Conservation (phyloP, 2,888 invertebrate genomes). For the Sipha maydis region DNA sequence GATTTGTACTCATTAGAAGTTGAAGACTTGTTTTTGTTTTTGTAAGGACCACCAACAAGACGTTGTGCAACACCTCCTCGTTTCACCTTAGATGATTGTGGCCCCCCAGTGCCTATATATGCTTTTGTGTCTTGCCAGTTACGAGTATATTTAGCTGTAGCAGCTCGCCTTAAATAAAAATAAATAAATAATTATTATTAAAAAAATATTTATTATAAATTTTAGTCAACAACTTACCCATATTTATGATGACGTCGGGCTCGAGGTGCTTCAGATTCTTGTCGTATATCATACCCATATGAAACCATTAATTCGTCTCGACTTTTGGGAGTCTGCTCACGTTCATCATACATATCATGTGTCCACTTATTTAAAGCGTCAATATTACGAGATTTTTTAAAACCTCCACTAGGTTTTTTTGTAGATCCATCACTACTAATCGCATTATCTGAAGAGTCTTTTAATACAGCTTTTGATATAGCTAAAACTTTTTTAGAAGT, state of each 20-base stretch:
- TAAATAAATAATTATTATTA: not conserved
- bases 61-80: not conserved
- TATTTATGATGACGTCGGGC: conserved; percentile 86
- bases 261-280: conserved; percentile 90
- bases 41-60: not conserved
- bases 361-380: conserved; percentile 78
- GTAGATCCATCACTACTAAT: not conserved
- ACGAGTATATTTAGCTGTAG: conserved; percentile 85
- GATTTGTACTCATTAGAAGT: conserved; percentile 2
- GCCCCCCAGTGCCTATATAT: conserved; percentile 69
- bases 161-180: conserved; percentile 77
- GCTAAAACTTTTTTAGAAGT: conserved; percentile 54
- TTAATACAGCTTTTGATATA: conserved; percentile 15
- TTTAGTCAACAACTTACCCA: conserved; percentile 72
- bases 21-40: conserved; percentile 15
- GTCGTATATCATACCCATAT: conserved; percentile 94
- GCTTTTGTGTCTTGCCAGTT: conserved; percentile 95
- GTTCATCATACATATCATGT: conserved; percentile 86
- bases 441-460: not conserved
- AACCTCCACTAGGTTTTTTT: not conserved
- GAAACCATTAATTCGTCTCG: conserved; percentile 83
- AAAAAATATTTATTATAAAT: not conserved
- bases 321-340: conserved; percentile 86
- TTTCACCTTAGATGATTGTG: conserved; percentile 2
- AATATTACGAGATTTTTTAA: conserved; percentile 65